Base-by-base conservation (phyloP, 2,113 vertebrate genomes). In the Scophthalmus maximus region DNA sequence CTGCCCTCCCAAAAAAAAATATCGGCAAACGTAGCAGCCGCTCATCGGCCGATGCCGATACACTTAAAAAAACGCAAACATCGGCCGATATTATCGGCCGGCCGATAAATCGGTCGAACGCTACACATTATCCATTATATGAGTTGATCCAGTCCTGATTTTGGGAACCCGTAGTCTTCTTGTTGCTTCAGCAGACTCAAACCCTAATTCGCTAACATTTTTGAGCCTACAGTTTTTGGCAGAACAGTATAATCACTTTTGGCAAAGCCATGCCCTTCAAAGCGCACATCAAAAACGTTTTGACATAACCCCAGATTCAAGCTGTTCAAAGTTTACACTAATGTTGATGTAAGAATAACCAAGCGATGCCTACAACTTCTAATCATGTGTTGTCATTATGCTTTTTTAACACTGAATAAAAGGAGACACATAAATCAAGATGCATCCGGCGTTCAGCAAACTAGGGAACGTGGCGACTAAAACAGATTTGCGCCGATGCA, bases 401-500 rank as follows among this genome's bases (percentile, higher is more conserved):
- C 59, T 49, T 36, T 22, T 34, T 27, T 26, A 15, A 30, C 25
- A 9, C 2, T 34, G n/a, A 49, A 32, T 56, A 17, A 52, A 67
- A 25, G 17, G n/a, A 7, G 22, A 14, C 3, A n/a, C 18, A 18
- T 10, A 30, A 7, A 56, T 50, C 46, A n/a, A 8, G n/a, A 34
- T 12, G 30, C 8, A 63, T 67, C 38, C 74, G n/a, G 51, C n/a
- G 38, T 22, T 49, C 14, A 47, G 30, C 23, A 74, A 49, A 78
- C 6, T 73, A n/a, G 50, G 18, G 68, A 40, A 40, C 68, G 53
- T 20, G 57, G 73, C 26, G 63, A 76, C 29, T 68, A 12, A 40
- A 76, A 57, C 34, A 29, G 22, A 81, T 59, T 68, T 32, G 51
- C 64, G 75, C 25, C 57, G 78, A 85, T 80, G 64, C 42, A 65